Percentiles rank a stretch among this genome's conserved stretches.
These are phyloP conservation scores for Anastrepha ludens DNA, from an alignment of 1,140 invertebrate genomes.

Conservation along the genomic window DNA sequence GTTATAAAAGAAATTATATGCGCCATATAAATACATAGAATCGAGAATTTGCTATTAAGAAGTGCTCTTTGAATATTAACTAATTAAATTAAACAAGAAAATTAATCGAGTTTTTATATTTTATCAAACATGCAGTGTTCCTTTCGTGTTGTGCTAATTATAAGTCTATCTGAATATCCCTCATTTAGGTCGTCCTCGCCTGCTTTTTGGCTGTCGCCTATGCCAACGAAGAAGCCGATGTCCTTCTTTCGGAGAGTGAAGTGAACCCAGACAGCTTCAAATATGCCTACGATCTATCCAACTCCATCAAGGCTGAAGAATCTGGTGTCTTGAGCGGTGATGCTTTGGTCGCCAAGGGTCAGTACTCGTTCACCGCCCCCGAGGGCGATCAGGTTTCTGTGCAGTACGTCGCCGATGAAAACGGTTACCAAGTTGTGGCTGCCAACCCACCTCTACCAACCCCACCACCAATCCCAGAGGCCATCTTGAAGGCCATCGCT, in stretches of 20 bases:
- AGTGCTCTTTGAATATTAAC: neutral
- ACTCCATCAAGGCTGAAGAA: conserved; percentile 55
- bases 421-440: conserved; percentile 79
- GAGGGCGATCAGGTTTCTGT: conserved; percentile 81
- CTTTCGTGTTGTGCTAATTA: conserved; percentile 10
- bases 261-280: conserved; percentile 62
- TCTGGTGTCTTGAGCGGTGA: conserved; percentile 54
- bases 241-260: conserved; percentile 60
- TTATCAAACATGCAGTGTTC: neutral
- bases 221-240: conserved; percentile 59
- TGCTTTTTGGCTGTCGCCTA: conserved; percentile 58
- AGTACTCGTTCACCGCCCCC: conserved; percentile 81
- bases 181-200: conserved; percentile 56
- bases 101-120: neutral
- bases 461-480: conserved; percentile 79
- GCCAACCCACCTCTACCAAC: conserved; percentile 79
- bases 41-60: neutral
- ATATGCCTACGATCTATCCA: conserved; percentile 60
- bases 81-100: neutral
- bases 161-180: neutral
- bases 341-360: conserved; percentile 73
- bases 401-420: conserved; percentile 83
- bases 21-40: neutral
- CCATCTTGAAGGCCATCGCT: conserved; percentile 77
- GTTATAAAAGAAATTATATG: neutral